These are phyloP conservation scores for Dascyllus trimaculatus DNA, from an alignment of 2,113 vertebrate genomes.

Conservation along the genomic window DNA sequence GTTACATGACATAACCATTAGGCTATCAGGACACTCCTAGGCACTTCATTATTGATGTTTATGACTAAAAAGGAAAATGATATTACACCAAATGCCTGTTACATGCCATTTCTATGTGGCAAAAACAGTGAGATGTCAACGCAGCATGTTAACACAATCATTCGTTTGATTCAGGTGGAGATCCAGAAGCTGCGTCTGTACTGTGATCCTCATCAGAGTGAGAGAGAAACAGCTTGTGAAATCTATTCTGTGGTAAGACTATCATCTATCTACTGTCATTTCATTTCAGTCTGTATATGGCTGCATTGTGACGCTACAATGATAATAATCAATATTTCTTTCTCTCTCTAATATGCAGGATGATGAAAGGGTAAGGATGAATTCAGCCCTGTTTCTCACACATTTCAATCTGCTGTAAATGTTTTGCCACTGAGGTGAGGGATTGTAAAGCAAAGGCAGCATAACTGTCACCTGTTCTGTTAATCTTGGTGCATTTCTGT, in stretches of 20 bases:
- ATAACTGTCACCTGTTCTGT: background rate
- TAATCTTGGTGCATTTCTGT: background rate
- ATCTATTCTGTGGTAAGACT: conserved; percentile 86
- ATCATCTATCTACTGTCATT: background rate
- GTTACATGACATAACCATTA: no score
- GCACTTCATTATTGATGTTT: no score
- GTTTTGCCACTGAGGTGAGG: background rate
- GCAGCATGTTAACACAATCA: no score
- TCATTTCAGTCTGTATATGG: background rate
- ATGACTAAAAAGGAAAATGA: no score
- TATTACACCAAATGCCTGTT: no score
- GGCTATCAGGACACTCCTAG: no score
- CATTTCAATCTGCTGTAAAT: background rate
- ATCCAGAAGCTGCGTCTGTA: conserved; percentile 88
- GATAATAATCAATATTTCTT: conserved; percentile 5
- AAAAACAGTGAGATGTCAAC: no score
- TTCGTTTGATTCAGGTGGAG: conserved; percentile 75
- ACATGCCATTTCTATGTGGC: no score
- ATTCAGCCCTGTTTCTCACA: background rate
- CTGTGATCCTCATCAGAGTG: conserved; percentile 87
- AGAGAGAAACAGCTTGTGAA: conserved; percentile 88
- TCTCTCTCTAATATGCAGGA: conserved; percentile 71
- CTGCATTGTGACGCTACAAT: background rate
- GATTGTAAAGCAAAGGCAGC: background rate
- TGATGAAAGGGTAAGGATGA: conserved; percentile 85